A percentile compares a stretch with the other conserved stretches of the same genome.
These are phyloP conservation scores for Drosophila hydei DNA, from an alignment of 1,140 invertebrate species.

Conservation along the genomic window DNA sequence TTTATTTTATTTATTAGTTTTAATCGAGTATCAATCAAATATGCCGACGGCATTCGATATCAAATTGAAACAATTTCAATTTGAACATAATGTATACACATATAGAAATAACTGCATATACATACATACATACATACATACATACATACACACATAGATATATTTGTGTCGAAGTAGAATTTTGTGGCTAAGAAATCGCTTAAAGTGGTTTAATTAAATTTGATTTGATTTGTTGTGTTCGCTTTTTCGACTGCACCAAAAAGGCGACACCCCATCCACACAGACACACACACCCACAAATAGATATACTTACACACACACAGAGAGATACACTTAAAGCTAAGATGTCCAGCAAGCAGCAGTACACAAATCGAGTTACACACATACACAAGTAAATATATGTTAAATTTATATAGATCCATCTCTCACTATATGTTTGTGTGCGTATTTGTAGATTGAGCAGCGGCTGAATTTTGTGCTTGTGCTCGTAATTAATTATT, in stretches of 20 bases:
- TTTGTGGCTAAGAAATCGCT: slow-evolving; percentile 50
- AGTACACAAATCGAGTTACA: slow-evolving; percentile 21
- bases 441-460: background rate
- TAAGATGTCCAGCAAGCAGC: slow-evolving; percentile 16
- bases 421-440: background rate
- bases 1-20: no score
- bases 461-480: slow-evolving; percentile 45
- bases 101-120: no score
- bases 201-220: slow-evolving; percentile 71
- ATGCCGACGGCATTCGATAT: no score
- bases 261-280: slow-evolving; percentile 8
- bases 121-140: slow-evolving; percentile 6
- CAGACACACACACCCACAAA: slow-evolving; percentile 12
- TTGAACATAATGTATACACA: no score
- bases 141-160: slow-evolving; percentile 1
- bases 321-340: slow-evolving; percentile 24
- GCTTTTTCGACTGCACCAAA: background rate
- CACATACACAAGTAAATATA: slow-evolving; percentile 1
- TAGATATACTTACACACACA: slow-evolving; percentile 11
- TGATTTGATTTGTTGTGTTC: slow-evolving; percentile 44
- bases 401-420: background rate
- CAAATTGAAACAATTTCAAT: no score
- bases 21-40: no score
- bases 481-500: slow-evolving; percentile 70
- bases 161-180: slow-evolving; percentile 11